Evolutionary conservation across 1,140 invertebrate genomes (phyloP).

Genomic region (Mercenaria mercenaria): DNA sequence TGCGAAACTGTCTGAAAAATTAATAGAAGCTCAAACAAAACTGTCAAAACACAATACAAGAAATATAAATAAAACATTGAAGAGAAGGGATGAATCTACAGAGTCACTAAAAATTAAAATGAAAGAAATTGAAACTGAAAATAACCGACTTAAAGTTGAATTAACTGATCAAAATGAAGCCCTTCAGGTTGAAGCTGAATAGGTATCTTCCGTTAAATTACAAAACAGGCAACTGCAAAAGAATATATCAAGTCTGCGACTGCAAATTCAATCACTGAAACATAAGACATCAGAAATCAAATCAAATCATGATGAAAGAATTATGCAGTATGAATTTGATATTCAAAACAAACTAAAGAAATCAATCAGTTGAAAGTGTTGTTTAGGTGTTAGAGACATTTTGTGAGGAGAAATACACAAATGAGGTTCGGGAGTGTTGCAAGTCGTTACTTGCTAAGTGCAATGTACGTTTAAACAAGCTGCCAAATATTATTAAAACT

Average conservation of each 20-base stretch:
- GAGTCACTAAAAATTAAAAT: background rate
- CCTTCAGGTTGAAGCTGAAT: too few species aligned
- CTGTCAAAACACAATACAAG: background rate
- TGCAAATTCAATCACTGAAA: background rate
- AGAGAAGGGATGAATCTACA: background rate
- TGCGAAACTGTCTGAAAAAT: background rate
- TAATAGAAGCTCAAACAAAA: background rate
- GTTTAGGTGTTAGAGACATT: background rate
- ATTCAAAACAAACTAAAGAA: background rate
- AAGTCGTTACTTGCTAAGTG: background rate
- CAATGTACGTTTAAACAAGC: background rate
- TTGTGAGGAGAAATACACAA: background rate
- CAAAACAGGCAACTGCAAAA: background rate
- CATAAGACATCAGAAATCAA: background rate
- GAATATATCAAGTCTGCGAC: background rate
- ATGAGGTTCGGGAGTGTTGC: slow-evolving; percentile 5
- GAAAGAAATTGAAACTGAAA: background rate
- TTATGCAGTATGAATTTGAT: background rate
- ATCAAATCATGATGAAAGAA: background rate
- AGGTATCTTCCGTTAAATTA: background rate
- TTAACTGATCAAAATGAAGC: too few species aligned
- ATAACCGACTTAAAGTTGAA: background rate
- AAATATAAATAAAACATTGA: background rate
- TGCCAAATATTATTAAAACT: background rate
- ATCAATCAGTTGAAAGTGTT: background rate